These are phyloP conservation scores for Psophia crepitans DNA, from an alignment of 2,113 vertebrate genomes.

Conservation along the genomic window DNA sequence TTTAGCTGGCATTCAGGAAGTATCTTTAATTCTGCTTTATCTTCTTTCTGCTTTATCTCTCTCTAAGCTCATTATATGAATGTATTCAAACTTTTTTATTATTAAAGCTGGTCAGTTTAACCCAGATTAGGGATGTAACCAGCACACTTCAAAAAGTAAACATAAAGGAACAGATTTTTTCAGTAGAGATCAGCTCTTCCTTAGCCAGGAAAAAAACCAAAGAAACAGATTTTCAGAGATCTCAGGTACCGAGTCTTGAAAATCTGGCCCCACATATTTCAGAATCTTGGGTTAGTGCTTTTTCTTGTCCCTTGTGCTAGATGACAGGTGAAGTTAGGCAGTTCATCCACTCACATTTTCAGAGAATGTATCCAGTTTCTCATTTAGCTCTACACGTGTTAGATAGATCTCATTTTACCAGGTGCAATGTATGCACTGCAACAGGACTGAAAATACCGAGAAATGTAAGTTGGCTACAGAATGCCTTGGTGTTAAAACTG, in stretches of 20 bases:
- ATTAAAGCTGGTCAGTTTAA: slow-evolving; percentile 46
- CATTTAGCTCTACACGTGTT: not conserved
- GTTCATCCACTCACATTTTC: not conserved
- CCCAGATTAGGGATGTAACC: slow-evolving; percentile 54
- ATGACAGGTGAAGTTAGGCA: not conserved
- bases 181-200: not conserved
- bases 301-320: not conserved
- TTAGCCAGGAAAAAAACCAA: not conserved
- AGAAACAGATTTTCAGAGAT: not conserved
- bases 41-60: slow-evolving; percentile 56
- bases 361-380: not conserved
- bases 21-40: slow-evolving; percentile 61
- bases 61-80: slow-evolving; percentile 55
- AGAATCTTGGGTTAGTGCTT: not conserved
- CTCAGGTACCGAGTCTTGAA: not conserved
- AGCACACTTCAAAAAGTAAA: slow-evolving; percentile 31
- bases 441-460: not conserved
- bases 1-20: slow-evolving; percentile 30
- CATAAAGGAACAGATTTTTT: slow-evolving; percentile 22
- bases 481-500: not conserved
- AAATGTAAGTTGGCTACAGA: not conserved
- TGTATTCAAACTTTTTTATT: slow-evolving; percentile 55
- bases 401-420: not conserved
- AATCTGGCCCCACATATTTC: not conserved
- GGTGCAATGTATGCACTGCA: not conserved